These are phyloP conservation scores for Atta cephalotes DNA, from an alignment of 1,140 invertebrate species.

Conservation along the genomic window DNA sequence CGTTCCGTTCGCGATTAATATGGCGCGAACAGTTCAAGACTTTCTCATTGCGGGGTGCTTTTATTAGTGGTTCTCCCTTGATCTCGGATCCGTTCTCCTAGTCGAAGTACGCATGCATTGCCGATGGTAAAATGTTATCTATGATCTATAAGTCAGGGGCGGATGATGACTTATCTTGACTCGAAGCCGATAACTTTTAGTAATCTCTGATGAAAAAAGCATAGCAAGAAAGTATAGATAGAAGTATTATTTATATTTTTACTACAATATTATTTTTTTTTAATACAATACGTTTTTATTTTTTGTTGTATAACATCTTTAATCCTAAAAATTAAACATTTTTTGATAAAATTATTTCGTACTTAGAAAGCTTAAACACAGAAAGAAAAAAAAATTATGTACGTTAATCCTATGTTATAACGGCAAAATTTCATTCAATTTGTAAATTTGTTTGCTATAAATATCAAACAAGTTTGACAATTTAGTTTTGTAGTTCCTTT, in stretches of 20 bases:
- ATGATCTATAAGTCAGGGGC: constrained; percentile 49
- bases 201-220: no score
- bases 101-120: constrained; percentile 29
- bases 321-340: neutral
- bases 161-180: constrained; percentile 26
- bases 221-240: no score
- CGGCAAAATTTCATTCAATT: no score
- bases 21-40: constrained; percentile 70
- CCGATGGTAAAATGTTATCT: constrained; percentile 56
- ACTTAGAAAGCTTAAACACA: neutral
- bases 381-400: no score
- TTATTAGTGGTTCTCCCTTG: constrained; percentile 69
- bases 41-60: constrained; percentile 76
- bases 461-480: no score
- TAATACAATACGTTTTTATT: no score
- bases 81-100: constrained; percentile 26
- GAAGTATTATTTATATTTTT: neutral
- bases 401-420: no score
- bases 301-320: neutral
- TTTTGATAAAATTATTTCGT: constrained; percentile 4
- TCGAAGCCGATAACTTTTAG: neutral
- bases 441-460: no score
- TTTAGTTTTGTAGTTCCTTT: no score
- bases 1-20: constrained; percentile 64
- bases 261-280: no score